Percentiles rank a stretch among this genome's conserved stretches.
Evolutionary conservation across 2,888 invertebrate genomes (phyloP).

Genomic region (Phragmatobia fuliginosa): DNA sequence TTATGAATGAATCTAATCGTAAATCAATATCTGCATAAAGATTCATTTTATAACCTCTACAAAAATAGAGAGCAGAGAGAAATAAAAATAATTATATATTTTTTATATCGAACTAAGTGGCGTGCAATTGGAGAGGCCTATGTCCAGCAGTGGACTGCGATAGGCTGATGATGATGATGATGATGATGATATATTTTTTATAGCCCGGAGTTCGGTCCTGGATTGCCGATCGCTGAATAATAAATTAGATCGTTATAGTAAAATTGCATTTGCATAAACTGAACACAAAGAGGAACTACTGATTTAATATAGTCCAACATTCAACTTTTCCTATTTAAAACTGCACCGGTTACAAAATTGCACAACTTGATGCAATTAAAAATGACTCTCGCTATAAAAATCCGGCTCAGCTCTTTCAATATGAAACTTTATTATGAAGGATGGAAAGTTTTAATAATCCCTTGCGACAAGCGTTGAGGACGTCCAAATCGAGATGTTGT

Average conservation of each 20-base stretch:
- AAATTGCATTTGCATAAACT: background rate
- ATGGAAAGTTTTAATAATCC: conserved; percentile 77
- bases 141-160: too few species aligned
- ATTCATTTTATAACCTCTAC: too few species aligned
- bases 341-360: conserved; percentile 52
- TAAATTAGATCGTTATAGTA: background rate
- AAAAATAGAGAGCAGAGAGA: too few species aligned
- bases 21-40: too few species aligned
- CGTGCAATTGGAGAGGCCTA: too few species aligned
- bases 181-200: too few species aligned
- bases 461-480: conserved; percentile 60
- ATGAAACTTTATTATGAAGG: conserved; percentile 66
- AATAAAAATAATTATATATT: too few species aligned
- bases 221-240: background rate
- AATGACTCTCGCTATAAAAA: conserved; percentile 55
- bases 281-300: background rate
- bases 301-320: conserved; percentile 25
- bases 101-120: too few species aligned
- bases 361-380: conserved; percentile 64
- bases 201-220: background rate
- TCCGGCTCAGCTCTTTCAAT: conserved; percentile 62
- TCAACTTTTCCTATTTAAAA: conserved; percentile 38
- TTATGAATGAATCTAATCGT: too few species aligned
- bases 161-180: too few species aligned
- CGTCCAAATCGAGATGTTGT: conserved; percentile 51